Base-by-base conservation (phyloP, 2,888 invertebrate genomes). In the Platycheirus rosarum region DNA sequence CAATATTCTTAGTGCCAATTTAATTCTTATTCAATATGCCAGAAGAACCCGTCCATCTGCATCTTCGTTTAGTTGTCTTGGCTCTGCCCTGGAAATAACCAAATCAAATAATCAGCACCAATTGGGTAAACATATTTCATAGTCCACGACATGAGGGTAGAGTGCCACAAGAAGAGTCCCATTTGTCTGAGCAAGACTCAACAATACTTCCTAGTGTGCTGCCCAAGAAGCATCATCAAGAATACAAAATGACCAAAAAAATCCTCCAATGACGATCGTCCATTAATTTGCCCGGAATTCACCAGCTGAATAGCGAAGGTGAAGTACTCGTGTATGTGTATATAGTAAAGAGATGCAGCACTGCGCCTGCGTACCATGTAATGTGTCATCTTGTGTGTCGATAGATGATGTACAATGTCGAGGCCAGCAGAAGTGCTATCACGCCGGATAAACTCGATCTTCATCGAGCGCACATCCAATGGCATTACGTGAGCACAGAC, bases 351-450 rank as follows among this genome's bases (percentile, higher is more conserved):
- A 13, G 13, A 40, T 40, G 9, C 2, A 13, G 13, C 23, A 40
- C 14, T 29, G 16, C 8, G 16, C 51, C 11, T 51, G 51, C 23
- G 62, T 37, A 77, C 71, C 71, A 35, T 82, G 82, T 76, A 76
- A 73, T 82, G 37, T 82, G 82, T 77, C 82, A 77, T 82, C 77
- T 82, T 82, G 82, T 82, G 44, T 71, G 71, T 77, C 82, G 82
- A 82, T 77, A 46, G 82, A 82, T 82, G 82, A 82, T 82, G 82
- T 82, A 82, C 63, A 82, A 71, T 77, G 71, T 55, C 60, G 76
- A 49, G 37, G 77, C 77, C 82, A 82, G 77, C 82, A 82, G 62
- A 82, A 82, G 76, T 82, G 69, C 73, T 82, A 82, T 76, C 82
- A 63, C n/a, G 35, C 44, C 51, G 68, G 71, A 77, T 73, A 82